Evolutionary conservation across 1,140 invertebrate species (phyloP).

Genomic region (Scaptodrosophila lebanonensis): DNA sequence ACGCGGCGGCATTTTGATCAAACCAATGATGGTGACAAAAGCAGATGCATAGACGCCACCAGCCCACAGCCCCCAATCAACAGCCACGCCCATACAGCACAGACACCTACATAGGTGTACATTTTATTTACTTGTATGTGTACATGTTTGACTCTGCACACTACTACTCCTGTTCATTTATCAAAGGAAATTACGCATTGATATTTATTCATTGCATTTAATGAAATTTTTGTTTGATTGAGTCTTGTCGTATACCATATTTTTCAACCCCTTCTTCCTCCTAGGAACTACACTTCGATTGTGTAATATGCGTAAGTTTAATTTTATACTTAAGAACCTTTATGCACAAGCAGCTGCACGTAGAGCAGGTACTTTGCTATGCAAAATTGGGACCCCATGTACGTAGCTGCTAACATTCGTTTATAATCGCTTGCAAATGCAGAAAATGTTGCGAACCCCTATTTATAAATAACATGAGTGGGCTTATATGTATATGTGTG

Average conservation of each 20-base stretch:
- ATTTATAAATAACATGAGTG: conserved; percentile 63
- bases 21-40: conserved; percentile 34
- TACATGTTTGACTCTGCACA: no score
- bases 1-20: conserved; percentile 47
- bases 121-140: no score
- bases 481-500: conserved; percentile 1
- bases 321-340: conserved; percentile 50
- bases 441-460: conserved; percentile 22
- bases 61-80: not conserved
- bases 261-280: not conserved
- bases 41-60: conserved; percentile 31
- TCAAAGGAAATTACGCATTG: conserved; percentile 34
- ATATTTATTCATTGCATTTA: conserved; percentile 52
- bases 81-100: conserved; percentile 3
- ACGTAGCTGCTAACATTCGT: conserved; percentile 48
- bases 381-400: conserved; percentile 3
- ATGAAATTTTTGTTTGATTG: conserved; percentile 42
- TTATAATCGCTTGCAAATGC: conserved; percentile 59
- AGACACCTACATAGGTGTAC: no score
- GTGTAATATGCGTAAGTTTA: conserved; percentile 50
- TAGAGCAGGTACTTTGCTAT: conserved; percentile 11
- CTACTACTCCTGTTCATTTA: no score
- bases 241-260: conserved; percentile 18
- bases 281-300: conserved; percentile 21
- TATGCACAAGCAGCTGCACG: conserved; percentile 53